Base-by-base conservation (phyloP, 1,140 invertebrate species). In the Heliconius himera region DNA sequence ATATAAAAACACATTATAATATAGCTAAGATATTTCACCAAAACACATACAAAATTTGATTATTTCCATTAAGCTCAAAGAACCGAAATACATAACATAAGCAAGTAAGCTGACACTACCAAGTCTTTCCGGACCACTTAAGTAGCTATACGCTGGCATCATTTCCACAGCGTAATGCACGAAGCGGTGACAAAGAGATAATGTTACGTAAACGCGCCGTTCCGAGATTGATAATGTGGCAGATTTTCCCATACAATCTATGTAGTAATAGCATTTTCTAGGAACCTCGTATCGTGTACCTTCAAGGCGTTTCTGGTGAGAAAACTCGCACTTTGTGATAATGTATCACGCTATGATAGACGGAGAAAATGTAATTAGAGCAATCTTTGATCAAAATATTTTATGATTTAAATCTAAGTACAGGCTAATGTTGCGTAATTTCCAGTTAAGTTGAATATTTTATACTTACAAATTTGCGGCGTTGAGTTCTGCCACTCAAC, bases 161-260 rank as follows among this genome's bases (percentile, higher is more conserved):
- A 71, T 75, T 56, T 29, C 46, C 49, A 73, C 73, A 74, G 56
- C 75, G 70, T 72, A 72, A 72, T 72, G 70, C 66, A 46, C 51
- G 38, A 76, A 70, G 60, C 75, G 77, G 70, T 81, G 78, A 87
- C 84, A 84, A 84, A 74, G 71, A 76, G 73, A 82, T 85, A 85
- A 77, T 80, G 70, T 83, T 86, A 85, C 85, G 82, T 77, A 84
- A 85, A 81, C 81, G 75, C 79, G 78, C 74, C 78, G 79, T 83
- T 79, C 82, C 77, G 72, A 74, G 74, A 81, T 80, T 81, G 82
- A 85, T 83, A 82, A 82, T 80, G 73, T 74, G 73, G 79, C 84
- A 71, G 74, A 84, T 85, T 84, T 85, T 87, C 84, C 83, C 82
- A 85, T 85, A 82, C 79, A 72, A 80, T 81, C 66, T 81, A 80